Percentiles rank a stretch among this genome's conserved stretches.
Evolutionary conservation across 2,113 vertebrate genomes (phyloP).

Genomic region (Climacteris rufus): DNA sequence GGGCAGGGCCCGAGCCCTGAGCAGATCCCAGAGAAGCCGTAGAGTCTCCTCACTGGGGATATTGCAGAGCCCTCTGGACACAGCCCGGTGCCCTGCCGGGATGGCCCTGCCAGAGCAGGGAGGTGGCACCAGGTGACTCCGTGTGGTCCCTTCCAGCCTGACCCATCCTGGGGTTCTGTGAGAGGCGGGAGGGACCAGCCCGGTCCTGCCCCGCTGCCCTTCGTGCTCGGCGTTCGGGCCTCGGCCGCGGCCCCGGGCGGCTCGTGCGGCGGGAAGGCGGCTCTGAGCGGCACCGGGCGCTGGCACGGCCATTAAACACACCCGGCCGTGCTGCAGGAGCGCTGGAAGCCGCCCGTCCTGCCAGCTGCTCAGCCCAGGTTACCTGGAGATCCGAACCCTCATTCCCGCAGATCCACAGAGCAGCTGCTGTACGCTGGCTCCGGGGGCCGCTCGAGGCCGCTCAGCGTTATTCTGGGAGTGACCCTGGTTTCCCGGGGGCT

Average conservation of each 20-base stretch:
- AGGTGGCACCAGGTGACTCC: fast-evolving
- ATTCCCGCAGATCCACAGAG: neutral
- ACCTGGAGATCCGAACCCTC: neutral
- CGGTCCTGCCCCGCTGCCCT: too few relatives aligned
- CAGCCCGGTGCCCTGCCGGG: neutral
- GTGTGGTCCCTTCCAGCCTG: neutral
- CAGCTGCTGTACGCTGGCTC: too few relatives aligned
- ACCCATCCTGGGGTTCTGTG: neutral
- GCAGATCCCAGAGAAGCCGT: neutral
- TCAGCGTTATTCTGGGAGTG: too few relatives aligned
- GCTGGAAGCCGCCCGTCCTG: too few relatives aligned
- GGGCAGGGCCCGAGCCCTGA: neutral
- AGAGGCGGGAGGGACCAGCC: fast-evolving
- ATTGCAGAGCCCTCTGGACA: neutral
- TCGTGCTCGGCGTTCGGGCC: neutral
- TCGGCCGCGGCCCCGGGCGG: neutral
- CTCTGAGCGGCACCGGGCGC: neutral
- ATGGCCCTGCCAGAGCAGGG: neutral
- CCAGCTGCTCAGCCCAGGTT: neutral
- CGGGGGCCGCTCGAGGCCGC: too few relatives aligned
- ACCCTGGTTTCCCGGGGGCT: too few relatives aligned
- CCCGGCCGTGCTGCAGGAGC: neutral
- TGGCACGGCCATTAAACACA: fast-evolving
- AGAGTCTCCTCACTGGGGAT: neutral
- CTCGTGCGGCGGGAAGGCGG: neutral